These are phyloP conservation scores for Palythoa caribaeorum DNA, from an alignment of 92 coral and sea anemone species.

Conservation along the genomic window DNA sequence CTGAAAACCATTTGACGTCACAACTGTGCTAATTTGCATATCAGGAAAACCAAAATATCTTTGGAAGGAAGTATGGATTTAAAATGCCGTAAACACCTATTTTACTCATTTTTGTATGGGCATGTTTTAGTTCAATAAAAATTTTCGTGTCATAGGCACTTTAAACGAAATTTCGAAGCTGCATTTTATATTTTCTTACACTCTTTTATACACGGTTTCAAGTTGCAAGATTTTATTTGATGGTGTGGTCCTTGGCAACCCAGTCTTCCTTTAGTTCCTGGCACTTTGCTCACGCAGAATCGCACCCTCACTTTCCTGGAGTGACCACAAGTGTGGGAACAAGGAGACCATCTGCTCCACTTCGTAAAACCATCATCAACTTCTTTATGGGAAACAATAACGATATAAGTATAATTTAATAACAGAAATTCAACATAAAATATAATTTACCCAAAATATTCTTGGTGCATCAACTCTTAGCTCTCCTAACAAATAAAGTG, in stretches of 20 bases:
- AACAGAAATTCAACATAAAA: background rate
- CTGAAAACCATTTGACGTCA: too few relatives aligned
- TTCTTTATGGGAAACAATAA: background rate
- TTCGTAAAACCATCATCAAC: slow-evolving; percentile 23
- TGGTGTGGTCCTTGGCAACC: slow-evolving; percentile 20
- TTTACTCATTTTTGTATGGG: too few relatives aligned
- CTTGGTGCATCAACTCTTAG: too few relatives aligned
- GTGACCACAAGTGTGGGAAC: slow-evolving; percentile 44
- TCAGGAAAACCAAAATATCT: too few relatives aligned
- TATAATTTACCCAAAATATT: background rate
- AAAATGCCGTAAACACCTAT: too few relatives aligned
- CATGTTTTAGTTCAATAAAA: too few relatives aligned
- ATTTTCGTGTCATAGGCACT: too few relatives aligned
- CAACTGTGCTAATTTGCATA: too few relatives aligned
- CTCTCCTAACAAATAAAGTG: too few relatives aligned
- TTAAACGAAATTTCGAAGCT: too few relatives aligned
- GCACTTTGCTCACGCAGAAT: slow-evolving; percentile 9
- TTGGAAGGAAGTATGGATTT: too few relatives aligned
- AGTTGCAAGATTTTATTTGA: slow-evolving; percentile 25
- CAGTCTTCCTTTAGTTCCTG: background rate
- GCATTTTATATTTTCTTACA: slow-evolving; percentile 14
- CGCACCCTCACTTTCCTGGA: slow-evolving; percentile 29
- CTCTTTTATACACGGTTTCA: slow-evolving; percentile 4
- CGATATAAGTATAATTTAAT: background rate
- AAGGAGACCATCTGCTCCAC: slow-evolving; percentile 44